Evolutionary conservation across 2,888 invertebrate genomes (phyloP), one percentile per base, ranked within the genome.

Genomic region (Synanthedon vespiformis): DNA sequence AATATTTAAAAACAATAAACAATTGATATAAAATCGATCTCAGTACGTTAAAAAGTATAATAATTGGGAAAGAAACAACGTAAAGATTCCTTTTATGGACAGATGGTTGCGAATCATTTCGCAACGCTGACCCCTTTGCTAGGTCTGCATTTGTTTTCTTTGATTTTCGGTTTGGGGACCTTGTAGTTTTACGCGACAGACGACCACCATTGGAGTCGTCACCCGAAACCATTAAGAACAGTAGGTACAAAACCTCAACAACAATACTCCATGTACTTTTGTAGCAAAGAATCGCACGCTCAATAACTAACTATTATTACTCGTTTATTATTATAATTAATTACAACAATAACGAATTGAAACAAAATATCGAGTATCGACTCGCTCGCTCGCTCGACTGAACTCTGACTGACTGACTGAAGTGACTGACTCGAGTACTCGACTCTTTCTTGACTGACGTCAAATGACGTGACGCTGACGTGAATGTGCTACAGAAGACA

Each of bases 41-140:
- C 67, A 95, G 83, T 70, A 95, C 89, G 79, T 94, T 95, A 82
- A 95, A 95, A 64, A 95, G 89, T 83, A 95, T 92, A 76, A 95
- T 93, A 64, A 95, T 91, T 56, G 95, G 95, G 83, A 94, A 94
- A 65, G 95, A 95, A 84, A 95, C 94, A 76, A 94, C 90, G 81
- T 95, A 95, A 68, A 95, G 90, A 83, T 95, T 95, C 80, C 94
- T 91, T 82, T 95, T 95, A 84, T 95, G 95, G 70, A 95, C 94
- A 55, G 95, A 94, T 70, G 92, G 90, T 73, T 90, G 91, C 73
- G 90, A 79, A 57, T 82, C 89, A 70, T 85, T 81, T 80, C 86
- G 88, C 80, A 89, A 89, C 88, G 89, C 86, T 78, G 90, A 88
- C 76, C 89, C 84, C 74, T 89, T 89, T 65, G 88, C 84, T 83